Percentiles rank a stretch among this genome's conserved stretches.
Evolutionary conservation across 2,797 vertebrate species (phyloP).

Genomic region (Decapterus maruadsi): DNA sequence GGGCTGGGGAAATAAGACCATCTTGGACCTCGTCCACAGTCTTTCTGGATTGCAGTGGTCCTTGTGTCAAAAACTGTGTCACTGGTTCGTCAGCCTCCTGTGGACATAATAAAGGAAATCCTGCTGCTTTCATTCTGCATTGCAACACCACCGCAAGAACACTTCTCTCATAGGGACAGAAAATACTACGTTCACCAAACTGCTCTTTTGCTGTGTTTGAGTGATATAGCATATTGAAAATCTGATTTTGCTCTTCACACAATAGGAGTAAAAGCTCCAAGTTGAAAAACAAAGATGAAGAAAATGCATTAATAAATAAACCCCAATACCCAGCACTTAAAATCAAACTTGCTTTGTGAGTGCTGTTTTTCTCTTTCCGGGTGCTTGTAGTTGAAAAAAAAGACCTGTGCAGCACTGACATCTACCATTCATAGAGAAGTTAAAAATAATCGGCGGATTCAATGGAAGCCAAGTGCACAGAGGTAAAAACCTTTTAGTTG

Average conservation of each 20-base stretch:
- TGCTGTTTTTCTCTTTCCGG: constrained; percentile 16
- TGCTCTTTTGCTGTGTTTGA: neutral
- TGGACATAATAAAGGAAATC: constrained; percentile 24
- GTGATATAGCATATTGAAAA: constrained; percentile 4
- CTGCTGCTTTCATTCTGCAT: constrained; percentile 30
- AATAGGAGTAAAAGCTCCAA: neutral
- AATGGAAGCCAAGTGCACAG: constrained; percentile 32
- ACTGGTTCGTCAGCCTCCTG: constrained; percentile 42
- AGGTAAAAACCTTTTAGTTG: constrained; percentile 54
- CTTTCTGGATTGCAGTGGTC: constrained; percentile 13
- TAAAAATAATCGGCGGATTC: constrained; percentile 47
- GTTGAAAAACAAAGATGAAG: constrained; percentile 2
- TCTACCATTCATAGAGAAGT: constrained; percentile 24
- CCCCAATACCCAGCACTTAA: neutral
- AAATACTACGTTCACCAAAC: neutral
- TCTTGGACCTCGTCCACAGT: constrained; percentile 19
- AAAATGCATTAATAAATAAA: constrained; percentile 34
- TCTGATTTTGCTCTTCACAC: neutral
- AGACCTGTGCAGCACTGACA: neutral
- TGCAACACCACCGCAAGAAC: constrained; percentile 8
- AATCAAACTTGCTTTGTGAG: constrained; percentile 18
- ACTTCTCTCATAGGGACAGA: neutral
- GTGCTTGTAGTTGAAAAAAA: constrained; percentile 8
- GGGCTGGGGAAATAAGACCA: constrained; percentile 27
- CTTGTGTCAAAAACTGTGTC: constrained; percentile 1